phyloP scores from a whole-genome alignment of 2,888 invertebrate species.

The Meiosimyza platycephala region DNA sequence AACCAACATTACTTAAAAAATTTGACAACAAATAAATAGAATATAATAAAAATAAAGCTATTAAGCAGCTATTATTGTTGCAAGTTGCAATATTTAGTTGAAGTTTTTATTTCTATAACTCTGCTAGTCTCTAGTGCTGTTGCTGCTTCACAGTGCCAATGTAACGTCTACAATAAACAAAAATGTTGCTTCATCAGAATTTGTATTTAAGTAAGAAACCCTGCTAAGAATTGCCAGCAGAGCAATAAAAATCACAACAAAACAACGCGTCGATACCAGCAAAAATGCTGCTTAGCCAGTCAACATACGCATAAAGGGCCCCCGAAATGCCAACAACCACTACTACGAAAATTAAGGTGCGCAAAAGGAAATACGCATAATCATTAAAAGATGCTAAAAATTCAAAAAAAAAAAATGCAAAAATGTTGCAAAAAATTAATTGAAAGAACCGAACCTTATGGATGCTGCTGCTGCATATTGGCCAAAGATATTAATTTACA shows the following conservation, averaged over 20 bases:
- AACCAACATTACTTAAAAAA: background rate
- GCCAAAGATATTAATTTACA: slow-evolving; percentile 35
- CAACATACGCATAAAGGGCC: background rate
- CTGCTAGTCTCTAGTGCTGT: background rate
- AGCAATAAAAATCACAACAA: slow-evolving; percentile 29
- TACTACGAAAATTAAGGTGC: slow-evolving; percentile 37
- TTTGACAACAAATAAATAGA: background rate
- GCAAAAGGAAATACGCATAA: slow-evolving; percentile 39
- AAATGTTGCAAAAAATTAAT: slow-evolving; percentile 34
- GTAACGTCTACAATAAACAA: slow-evolving; percentile 42
- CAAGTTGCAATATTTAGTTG: background rate
- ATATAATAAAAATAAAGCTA: background rate
- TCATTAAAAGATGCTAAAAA: slow-evolving; percentile 33
- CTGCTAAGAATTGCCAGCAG: slow-evolving; percentile 17
- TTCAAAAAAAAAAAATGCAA: slow-evolving; percentile 11
- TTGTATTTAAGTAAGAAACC: slow-evolving; percentile 39
- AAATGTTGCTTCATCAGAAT: slow-evolving; percentile 44
- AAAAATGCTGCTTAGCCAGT: background rate
- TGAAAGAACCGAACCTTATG: slow-evolving; percentile 35
- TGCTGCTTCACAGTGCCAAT: background rate
- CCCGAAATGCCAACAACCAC: slow-evolving; percentile 3
- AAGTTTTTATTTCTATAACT: background rate
- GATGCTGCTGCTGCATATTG: slow-evolving; percentile 21
- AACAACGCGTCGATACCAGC: slow-evolving; percentile 29
- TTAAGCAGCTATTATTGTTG: background rate